Conservation (phyloP, 2,888 invertebrate genomes). For the Onchidella celtica region DNA sequence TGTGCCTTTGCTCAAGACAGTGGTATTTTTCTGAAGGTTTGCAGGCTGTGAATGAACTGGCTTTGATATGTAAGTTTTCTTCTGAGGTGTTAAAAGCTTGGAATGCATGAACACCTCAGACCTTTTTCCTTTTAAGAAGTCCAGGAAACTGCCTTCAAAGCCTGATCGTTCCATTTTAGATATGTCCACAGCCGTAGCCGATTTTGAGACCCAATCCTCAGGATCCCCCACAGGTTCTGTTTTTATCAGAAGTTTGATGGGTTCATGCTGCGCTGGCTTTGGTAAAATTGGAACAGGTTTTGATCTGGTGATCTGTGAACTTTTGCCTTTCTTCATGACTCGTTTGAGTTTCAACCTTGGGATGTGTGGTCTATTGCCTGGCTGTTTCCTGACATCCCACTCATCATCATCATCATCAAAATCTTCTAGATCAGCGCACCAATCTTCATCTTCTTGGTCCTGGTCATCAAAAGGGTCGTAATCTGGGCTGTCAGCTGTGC, state of each 20-base stretch:
- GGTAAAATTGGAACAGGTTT: neutral
- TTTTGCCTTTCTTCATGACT: conserved; percentile 26
- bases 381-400: neutral
- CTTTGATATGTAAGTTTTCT: neutral
- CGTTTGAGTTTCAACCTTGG: conserved; percentile 47
- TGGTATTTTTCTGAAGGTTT: neutral
- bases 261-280: conserved; percentile 1
- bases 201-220: neutral
- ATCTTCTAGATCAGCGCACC: conserved; percentile 44
- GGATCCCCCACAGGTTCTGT: conserved; percentile 23
- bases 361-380: conserved; percentile 37
- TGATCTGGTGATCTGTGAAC: neutral
- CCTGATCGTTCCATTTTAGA: conserved; percentile 16
- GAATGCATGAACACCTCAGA: neutral
- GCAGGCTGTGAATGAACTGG: neutral
- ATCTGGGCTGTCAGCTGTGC: conserved; percentile 17
- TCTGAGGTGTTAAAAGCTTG: neutral
- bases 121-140: conserved; percentile 31
- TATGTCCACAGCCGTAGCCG: neutral
- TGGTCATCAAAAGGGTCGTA: conserved; percentile 18
- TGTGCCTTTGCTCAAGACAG: neutral
- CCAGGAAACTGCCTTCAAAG: conserved; percentile 44
- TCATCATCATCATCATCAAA: conserved; percentile 36
- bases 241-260: conserved; percentile 46
- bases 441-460: conserved; percentile 51